These are phyloP conservation scores for Uloborus diversus DNA, from an alignment of 1,140 invertebrate species.

Conservation along the genomic window DNA sequence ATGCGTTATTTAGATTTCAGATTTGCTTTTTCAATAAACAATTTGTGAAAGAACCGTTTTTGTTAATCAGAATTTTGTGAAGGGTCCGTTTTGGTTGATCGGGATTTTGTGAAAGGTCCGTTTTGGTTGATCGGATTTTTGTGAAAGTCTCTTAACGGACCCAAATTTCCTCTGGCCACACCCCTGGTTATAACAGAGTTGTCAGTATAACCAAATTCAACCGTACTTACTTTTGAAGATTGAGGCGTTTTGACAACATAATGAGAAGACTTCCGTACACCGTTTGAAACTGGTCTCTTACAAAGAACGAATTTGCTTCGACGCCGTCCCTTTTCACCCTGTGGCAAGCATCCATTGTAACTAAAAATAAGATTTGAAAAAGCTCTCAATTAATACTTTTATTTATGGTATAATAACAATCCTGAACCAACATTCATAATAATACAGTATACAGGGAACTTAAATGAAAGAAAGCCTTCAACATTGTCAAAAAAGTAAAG, in stretches of 20 bases:
- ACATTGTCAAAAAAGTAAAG: neutral
- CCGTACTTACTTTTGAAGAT: constrained; percentile 68
- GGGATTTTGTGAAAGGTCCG: too few species aligned
- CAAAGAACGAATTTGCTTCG: constrained; percentile 93
- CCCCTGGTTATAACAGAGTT: too few species aligned
- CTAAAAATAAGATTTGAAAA: constrained; percentile 68
- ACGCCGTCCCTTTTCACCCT: constrained; percentile 88
- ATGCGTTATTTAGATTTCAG: too few species aligned
- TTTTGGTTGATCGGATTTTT: too few species aligned
- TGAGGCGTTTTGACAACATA: constrained; percentile 91
- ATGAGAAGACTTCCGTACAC: constrained; percentile 92
- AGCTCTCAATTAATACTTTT: neutral
- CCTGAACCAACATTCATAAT: neutral
- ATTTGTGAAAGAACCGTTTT: too few species aligned
- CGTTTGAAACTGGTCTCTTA: constrained; percentile 84
- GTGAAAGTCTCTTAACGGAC: too few species aligned
- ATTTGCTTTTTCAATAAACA: too few species aligned
- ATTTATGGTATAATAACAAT: neutral
- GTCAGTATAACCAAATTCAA: too few species aligned
- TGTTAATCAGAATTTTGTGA: too few species aligned
- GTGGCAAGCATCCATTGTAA: constrained; percentile 93
- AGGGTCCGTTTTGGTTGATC: too few species aligned
- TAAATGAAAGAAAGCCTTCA: neutral
- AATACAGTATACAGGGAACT: neutral
- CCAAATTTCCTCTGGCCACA: too few species aligned